Conservation (phyloP, 1,140 invertebrate species). For the Dufourea novaeangliae region DNA sequence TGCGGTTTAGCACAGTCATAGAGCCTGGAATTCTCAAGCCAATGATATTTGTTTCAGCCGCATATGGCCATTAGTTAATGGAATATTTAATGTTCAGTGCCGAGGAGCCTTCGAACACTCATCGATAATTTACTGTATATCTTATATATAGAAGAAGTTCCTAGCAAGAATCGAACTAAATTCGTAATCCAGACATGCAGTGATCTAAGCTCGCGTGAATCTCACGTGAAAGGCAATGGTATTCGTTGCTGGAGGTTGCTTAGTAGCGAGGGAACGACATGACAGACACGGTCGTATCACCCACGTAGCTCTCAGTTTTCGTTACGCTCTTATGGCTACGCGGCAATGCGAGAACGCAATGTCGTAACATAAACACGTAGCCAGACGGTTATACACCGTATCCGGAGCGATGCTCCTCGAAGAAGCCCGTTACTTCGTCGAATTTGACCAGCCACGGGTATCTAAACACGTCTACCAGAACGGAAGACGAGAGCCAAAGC, state of each 20-base stretch:
- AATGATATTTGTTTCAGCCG: no score
- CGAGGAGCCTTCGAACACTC: no score
- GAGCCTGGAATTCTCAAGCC: no score
- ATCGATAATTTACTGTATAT: no score
- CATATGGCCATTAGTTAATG: no score
- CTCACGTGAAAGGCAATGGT: slow-evolving; percentile 17
- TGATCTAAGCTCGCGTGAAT: background rate
- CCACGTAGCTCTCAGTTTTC: slow-evolving; percentile 52
- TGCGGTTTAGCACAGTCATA: no score
- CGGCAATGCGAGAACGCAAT: slow-evolving; percentile 61
- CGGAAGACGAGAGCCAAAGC: slow-evolving; percentile 44
- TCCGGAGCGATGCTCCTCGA: slow-evolving; percentile 23
- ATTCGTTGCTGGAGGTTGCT: background rate
- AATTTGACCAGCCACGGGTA: slow-evolving; percentile 30
- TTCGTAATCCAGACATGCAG: background rate
- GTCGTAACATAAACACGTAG: slow-evolving; percentile 60
- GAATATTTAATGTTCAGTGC: no score
- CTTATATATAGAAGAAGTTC: no score
- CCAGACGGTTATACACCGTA: slow-evolving; percentile 24
- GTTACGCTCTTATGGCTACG: slow-evolving; percentile 65
- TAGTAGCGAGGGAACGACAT: slow-evolving; percentile 35
- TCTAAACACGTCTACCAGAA: slow-evolving; percentile 16
- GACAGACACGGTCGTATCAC: slow-evolving; percentile 27
- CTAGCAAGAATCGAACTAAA: background rate
- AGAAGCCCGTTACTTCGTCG: slow-evolving; percentile 55